Percentiles rank a stretch among this genome's conserved stretches.
Evolutionary conservation across 2,797 vertebrate species (phyloP).

Genomic region (Hydrocynus forskahlii): DNA sequence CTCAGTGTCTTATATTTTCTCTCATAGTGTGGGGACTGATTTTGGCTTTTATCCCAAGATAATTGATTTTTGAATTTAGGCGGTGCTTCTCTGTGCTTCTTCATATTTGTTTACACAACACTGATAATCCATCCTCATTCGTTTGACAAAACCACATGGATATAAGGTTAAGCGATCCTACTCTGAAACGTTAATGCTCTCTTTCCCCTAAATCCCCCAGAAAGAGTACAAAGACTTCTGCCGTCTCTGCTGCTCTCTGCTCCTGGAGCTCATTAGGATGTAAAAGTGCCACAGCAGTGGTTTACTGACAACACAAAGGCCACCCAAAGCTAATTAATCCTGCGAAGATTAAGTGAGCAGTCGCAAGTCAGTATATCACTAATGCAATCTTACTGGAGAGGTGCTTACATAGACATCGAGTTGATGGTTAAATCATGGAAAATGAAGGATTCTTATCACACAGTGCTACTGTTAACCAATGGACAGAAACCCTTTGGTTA

Average conservation of each 20-base stretch:
- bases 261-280: conserved; percentile 40
- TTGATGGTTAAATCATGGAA: no score
- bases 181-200: conserved; percentile 44
- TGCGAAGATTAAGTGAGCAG: conserved; percentile 19
- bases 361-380: conserved; percentile 18
- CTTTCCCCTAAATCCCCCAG: conserved; percentile 3
- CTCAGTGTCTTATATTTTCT: conserved; percentile 41
- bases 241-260: conserved; percentile 19
- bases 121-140: conserved; percentile 47
- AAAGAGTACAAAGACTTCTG: conserved; percentile 15
- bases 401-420: no score
- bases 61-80: conserved; percentile 51
- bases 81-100: conserved; percentile 33
- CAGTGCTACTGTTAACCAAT: no score
- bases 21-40: conserved; percentile 37
- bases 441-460: no score
- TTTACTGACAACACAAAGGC: conserved; percentile 40
- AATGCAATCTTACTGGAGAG: conserved; percentile 18
- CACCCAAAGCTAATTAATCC: conserved; percentile 42
- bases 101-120: conserved; percentile 52
- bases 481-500: no score
- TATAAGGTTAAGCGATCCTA: conserved; percentile 42
- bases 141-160: conserved; percentile 46
- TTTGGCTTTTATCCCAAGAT: conserved; percentile 27
- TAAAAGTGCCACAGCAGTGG: conserved; percentile 35